Base-by-base conservation (phyloP, 2,113 vertebrate genomes). In the Ceyx melanurus region DNA sequence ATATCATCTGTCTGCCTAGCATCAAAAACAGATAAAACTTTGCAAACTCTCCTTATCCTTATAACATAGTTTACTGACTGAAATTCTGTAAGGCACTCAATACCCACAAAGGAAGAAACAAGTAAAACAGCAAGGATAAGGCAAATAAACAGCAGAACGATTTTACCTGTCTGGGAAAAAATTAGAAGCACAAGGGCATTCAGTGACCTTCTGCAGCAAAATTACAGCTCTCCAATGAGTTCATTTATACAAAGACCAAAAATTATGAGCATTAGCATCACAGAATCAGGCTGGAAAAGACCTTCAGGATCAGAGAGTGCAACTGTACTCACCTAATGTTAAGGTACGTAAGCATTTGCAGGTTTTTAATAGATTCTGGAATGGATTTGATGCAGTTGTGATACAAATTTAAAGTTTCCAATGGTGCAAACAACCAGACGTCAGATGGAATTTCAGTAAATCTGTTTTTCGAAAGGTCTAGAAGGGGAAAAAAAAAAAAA, bases 361-460 rank as follows among this genome's bases (percentile, higher is more conserved):
- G 97, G 91, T 99, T 99, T 97, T 99, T 98, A 90, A 99, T 98
- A 92, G 98, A 98, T 97, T 99, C 99, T 73, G 99, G 99, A 97
- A 99, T 98, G 77, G 97, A 98, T 97, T 99, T 99, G 97, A 99
- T 99, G 96, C 99, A 99, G 96, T 99, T 99, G 97, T 99, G 99
- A 96, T 99, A 99, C 71, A 99, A 98, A 96, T 99, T 99, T 96
- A 99, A 98, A 11, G 98, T 99, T 97, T 99, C 99, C 19, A 99
- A 98, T 3, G 99, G 99, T 35, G 99, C 98, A 80, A 99, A 99
- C 92, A 99, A 94, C 98, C 99, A 99, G 67, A 99, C 98, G 76
- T 99, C 99, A 60, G 98, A 97, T 71, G 99, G 99, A 95, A 99
- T 98, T 97, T 99, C 99, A 90, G 98, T 98, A 93, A 99, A 98